Conservation (phyloP, 1,140 invertebrate species). For the Drosophila pallidifrons region DNA sequence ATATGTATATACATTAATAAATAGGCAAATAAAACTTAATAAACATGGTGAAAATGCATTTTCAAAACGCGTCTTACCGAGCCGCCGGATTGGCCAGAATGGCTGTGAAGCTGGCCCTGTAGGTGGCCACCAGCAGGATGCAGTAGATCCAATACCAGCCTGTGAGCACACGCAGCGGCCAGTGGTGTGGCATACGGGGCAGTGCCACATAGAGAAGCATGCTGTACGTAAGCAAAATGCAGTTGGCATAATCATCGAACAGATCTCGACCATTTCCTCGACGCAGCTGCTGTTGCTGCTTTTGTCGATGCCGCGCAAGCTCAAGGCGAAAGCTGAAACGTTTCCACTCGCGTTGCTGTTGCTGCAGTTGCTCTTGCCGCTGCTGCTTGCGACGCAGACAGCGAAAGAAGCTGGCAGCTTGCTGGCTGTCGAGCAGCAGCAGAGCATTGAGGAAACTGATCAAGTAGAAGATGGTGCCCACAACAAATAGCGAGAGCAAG, state of each 20-base stretch:
- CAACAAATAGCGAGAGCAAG: constrained; percentile 71
- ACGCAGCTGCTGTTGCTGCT: neutral
- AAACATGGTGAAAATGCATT: no score
- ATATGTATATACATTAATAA: no score
- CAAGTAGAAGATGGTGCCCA: constrained; percentile 72
- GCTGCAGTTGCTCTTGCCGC: neutral
- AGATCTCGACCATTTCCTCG: constrained; percentile 84
- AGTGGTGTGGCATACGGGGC: constrained; percentile 90
- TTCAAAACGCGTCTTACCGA: constrained; percentile 84
- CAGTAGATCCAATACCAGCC: constrained; percentile 95
- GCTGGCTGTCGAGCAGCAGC: constrained; percentile 8
- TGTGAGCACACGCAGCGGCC: constrained; percentile 91
- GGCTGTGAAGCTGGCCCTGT: constrained; percentile 93
- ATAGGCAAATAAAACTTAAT: no score
- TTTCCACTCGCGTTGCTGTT: constrained; percentile 16
- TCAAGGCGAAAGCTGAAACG: constrained; percentile 62
- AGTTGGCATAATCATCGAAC: constrained; percentile 90
- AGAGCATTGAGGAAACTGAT: constrained; percentile 74
- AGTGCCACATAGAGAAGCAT: constrained; percentile 92
- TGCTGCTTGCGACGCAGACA: constrained; percentile 23
- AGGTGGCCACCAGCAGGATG: constrained; percentile 90
- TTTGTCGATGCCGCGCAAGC: constrained; percentile 44
- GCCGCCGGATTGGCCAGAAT: constrained; percentile 91
- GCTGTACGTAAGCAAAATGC: constrained; percentile 91
- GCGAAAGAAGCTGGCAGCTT: constrained; percentile 43